Conservation (phyloP, 2,113 vertebrate genomes). For the Perca fluviatilis region DNA sequence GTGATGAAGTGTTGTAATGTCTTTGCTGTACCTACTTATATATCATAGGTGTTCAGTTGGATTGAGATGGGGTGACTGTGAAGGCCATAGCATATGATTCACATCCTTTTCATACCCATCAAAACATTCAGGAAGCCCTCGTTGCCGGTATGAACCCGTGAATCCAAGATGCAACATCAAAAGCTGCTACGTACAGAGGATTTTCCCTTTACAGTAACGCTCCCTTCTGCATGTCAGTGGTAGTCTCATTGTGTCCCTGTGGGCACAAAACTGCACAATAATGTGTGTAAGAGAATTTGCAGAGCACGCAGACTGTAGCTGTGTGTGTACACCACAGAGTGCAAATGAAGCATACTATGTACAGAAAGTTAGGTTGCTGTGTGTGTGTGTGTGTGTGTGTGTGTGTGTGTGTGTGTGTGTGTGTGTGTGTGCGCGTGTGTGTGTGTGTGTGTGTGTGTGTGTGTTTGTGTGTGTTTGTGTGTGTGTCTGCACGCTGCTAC, state of each 20-base stretch:
- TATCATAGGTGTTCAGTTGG: not conserved
- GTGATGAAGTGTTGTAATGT: conserved; percentile 23
- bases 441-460: too few species aligned
- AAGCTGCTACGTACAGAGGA: not conserved
- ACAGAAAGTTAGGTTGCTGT: conserved; percentile 41
- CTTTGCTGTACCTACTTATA: not conserved
- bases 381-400: conserved; percentile 3
- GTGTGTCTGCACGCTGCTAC: too few species aligned
- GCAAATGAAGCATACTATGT: conserved; percentile 33
- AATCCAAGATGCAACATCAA: not conserved
- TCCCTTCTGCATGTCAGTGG: not conserved
- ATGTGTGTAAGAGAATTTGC: not conserved
- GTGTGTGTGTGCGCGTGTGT: conserved; percentile 20
- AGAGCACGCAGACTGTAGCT: conserved; percentile 7
- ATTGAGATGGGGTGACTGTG: not conserved
- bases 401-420: conserved; percentile 25
- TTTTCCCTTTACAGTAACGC: not conserved
- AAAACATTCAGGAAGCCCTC: not conserved
- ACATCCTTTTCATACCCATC: not conserved
- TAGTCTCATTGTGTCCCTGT: not conserved
- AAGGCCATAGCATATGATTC: not conserved
- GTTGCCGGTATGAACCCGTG: too few species aligned
- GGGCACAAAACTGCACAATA: not conserved
- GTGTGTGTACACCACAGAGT: not conserved
- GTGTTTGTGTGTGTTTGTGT: too few species aligned